Evolutionary conservation across 2,113 vertebrate genomes (phyloP).

Genomic region (Phrynosoma platyrhinos): DNA sequence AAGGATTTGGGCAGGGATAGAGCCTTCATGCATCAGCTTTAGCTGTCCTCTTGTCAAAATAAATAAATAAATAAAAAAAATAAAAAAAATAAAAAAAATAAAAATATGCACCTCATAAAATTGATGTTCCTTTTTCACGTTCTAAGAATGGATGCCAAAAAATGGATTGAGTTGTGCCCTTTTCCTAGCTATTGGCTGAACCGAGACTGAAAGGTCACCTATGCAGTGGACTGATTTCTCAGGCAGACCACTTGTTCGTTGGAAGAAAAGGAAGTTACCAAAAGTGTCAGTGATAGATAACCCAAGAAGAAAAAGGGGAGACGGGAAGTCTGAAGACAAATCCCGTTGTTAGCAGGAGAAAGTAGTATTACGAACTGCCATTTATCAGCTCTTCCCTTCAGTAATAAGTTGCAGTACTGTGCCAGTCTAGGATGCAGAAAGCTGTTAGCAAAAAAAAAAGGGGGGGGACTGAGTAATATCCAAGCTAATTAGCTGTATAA

Average conservation of each 20-base stretch:
- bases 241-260: slow-evolving; percentile 27
- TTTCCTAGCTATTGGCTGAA: not conserved
- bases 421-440: not conserved
- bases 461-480: not conserved
- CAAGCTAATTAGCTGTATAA: slow-evolving; percentile 52
- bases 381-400: slow-evolving; percentile 59
- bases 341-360: slow-evolving; percentile 48
- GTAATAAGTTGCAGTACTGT: slow-evolving; percentile 4
- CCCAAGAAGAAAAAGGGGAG: slow-evolving; percentile 21
- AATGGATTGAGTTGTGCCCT: not conserved
- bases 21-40: not conserved
- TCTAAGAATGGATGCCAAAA: not conserved
- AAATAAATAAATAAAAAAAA: not conserved
- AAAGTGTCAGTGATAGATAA: slow-evolving; percentile 66
- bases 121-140: not conserved
- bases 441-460: slow-evolving; percentile 17
- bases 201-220: slow-evolving; percentile 55
- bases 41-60: not conserved
- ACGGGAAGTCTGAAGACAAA: slow-evolving; percentile 35
- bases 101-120: not conserved
- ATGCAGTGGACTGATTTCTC: not conserved
- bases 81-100: not conserved
- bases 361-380: slow-evolving; percentile 50
- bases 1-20: not conserved
- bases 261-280: slow-evolving; percentile 40